Evolutionary conservation across 1,140 invertebrate genomes (phyloP).

Genomic region (Drosophila paulistorum): DNA sequence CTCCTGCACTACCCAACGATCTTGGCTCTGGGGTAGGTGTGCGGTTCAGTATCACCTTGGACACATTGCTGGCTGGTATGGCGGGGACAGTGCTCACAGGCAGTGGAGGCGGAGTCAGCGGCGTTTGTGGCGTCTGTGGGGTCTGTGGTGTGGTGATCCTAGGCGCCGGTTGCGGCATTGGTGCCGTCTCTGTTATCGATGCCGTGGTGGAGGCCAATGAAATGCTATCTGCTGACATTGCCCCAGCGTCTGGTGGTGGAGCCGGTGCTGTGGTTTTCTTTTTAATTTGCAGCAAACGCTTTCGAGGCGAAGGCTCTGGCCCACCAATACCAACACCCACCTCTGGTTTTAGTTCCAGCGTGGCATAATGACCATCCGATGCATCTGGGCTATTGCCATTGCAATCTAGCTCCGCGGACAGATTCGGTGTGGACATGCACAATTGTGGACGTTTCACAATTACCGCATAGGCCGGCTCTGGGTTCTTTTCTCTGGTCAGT

Average conservation of each 20-base stretch:
- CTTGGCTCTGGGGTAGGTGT: conserved; percentile 78
- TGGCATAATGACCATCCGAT: conserved; percentile 58
- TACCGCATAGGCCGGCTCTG: conserved; percentile 61
- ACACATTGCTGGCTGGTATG: conserved; percentile 55
- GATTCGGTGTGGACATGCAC: conserved; percentile 79
- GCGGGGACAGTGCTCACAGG: conserved; percentile 30
- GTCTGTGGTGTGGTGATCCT: conserved; percentile 55
- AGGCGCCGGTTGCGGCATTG: conserved; percentile 62
- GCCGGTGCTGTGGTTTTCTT: conserved; percentile 75
- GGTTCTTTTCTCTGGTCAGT: conserved; percentile 19
- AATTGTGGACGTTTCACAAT: conserved; percentile 67
- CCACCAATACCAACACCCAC: conserved; percentile 24
- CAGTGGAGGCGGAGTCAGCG: conserved; percentile 24
- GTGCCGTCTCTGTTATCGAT: conserved; percentile 44
- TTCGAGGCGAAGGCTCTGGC: conserved; percentile 74
- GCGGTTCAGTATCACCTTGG: conserved; percentile 73
- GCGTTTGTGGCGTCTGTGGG: background rate
- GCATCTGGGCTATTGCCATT: conserved; percentile 56
- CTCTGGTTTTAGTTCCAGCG: conserved; percentile 51
- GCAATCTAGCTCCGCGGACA: conserved; percentile 50
- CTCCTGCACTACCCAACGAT: conserved; percentile 60
- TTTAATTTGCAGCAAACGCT: conserved; percentile 64
- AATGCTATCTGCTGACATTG: conserved; percentile 50
- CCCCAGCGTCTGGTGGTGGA: conserved; percentile 47
- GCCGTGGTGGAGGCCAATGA: conserved; percentile 55